A percentile compares a stretch with the other conserved stretches of the same genome.
phyloP scores from a whole-genome alignment of 2,113 vertebrate species.

The Corvus moneduloides region DNA sequence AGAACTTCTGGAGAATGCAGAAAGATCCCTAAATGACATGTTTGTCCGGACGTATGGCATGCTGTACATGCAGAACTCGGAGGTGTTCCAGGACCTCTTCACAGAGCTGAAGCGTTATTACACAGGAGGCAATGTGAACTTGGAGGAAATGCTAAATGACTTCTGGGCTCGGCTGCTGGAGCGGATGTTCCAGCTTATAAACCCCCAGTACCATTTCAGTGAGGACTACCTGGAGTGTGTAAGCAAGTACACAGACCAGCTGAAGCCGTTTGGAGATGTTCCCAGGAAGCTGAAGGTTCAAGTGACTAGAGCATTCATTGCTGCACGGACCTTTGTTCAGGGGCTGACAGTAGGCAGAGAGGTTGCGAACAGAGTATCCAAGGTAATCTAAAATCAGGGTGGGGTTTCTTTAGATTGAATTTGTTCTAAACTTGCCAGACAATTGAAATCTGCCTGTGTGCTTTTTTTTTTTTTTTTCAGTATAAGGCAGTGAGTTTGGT shows the following conservation, averaged over 20 bases:
- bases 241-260: constrained; percentile 94
- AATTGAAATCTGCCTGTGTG: background rate
- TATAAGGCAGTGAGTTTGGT: background rate
- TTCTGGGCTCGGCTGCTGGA: constrained; percentile 95
- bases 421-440: background rate
- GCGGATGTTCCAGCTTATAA: constrained; percentile 95
- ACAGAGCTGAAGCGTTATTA: constrained; percentile 94
- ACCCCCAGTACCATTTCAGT: constrained; percentile 92
- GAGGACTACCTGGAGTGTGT: constrained; percentile 95
- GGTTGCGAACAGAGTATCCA: constrained; percentile 93
- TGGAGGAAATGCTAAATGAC: constrained; percentile 96
- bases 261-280: constrained; percentile 95
- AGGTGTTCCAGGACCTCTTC: constrained; percentile 96
- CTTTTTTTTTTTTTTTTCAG: background rate
- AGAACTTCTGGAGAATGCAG: constrained; percentile 92
- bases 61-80: constrained; percentile 93
- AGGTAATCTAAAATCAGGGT: constrained; percentile 78
- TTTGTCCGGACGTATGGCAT: constrained; percentile 91
- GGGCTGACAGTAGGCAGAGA: constrained; percentile 94
- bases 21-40: constrained; percentile 92
- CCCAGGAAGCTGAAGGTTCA: constrained; percentile 93
- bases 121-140: constrained; percentile 91
- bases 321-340: constrained; percentile 94
- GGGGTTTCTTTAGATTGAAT: background rate
- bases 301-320: constrained; percentile 91